phyloP scores from a whole-genome alignment of 2,797 vertebrate species.

The Sciurus carolinensis region DNA sequence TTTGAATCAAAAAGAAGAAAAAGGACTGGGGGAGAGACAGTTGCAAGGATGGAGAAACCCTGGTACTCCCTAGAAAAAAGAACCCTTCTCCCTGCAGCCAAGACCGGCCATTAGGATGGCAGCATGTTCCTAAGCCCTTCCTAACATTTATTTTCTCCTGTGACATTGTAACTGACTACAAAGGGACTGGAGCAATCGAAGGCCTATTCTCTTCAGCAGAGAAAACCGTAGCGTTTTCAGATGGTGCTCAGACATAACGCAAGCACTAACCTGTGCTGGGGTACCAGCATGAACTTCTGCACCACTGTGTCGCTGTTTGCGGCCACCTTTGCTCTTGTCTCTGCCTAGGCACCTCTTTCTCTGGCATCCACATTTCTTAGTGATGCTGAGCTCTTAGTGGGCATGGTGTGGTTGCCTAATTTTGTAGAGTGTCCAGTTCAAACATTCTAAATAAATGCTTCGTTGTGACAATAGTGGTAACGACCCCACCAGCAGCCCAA shows the following conservation, averaged over 20 bases:
- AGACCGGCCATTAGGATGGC: neutral
- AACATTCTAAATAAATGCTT: conserved; percentile 42
- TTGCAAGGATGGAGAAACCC: neutral
- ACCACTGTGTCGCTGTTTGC: neutral
- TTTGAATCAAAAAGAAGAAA: neutral
- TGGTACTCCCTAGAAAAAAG: neutral
- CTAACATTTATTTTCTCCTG: neutral
- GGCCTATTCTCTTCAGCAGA: neutral
- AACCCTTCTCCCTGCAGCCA: neutral
- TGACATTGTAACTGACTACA: neutral
- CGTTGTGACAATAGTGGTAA: neutral
- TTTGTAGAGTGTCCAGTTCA: neutral
- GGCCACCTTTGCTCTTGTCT: neutral
- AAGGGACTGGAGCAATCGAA: neutral
- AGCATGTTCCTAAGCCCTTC: neutral
- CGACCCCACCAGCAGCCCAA: fast-evolving
- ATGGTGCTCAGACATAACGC: neutral
- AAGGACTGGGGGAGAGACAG: no score
- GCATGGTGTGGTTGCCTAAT: neutral
- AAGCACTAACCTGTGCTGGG: neutral
- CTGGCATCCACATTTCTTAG: neutral
- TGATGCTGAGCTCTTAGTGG: neutral
- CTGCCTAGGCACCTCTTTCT: fast-evolving
- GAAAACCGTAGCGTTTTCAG: neutral
- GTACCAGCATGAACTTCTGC: neutral